Evolutionary conservation across 1,140 invertebrate species (phyloP).

Genomic region (Matsumurasca onukii): DNA sequence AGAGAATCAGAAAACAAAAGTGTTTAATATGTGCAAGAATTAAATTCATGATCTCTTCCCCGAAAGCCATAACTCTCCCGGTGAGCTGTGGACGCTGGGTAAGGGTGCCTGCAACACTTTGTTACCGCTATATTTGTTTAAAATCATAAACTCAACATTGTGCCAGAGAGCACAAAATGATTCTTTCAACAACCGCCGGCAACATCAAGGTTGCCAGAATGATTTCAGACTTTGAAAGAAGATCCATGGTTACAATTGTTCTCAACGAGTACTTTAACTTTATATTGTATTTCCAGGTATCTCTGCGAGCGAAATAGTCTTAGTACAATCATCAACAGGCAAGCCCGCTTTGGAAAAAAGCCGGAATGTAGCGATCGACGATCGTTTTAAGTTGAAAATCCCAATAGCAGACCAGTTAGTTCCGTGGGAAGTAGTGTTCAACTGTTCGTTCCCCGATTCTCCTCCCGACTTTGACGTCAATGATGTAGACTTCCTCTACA

Average conservation of each 20-base stretch:
- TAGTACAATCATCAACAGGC: not conserved
- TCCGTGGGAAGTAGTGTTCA: slow-evolving; percentile 19
- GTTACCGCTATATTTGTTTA: too few species aligned
- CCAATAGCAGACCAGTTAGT: slow-evolving; percentile 16
- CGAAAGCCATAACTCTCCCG: too few species aligned
- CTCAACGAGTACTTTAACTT: slow-evolving; percentile 21
- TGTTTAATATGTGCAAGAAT: too few species aligned
- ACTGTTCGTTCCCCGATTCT: slow-evolving; percentile 9
- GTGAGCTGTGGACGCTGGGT: too few species aligned
- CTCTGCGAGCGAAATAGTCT: slow-evolving; percentile 22
- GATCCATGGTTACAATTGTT: not conserved
- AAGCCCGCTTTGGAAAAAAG: slow-evolving; percentile 22
- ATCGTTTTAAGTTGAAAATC: slow-evolving; percentile 28
- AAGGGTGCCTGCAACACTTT: too few species aligned
- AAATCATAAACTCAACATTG: too few species aligned
- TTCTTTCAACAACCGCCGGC: too few species aligned
- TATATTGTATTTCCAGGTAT: slow-evolving; percentile 29
- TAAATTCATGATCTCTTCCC: too few species aligned
- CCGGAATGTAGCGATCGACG: slow-evolving; percentile 1
- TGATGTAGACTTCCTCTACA: slow-evolving; percentile 1
- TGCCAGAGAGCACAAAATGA: too few species aligned
- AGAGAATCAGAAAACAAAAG: too few species aligned
- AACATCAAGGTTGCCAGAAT: too few species aligned
- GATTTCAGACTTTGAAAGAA: too few species aligned
- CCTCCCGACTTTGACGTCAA: slow-evolving; percentile 26